Evolutionary conservation across 2,797 vertebrate species (phyloP), one percentile per base, ranked within the genome.

Genomic region (Phrynocephalus guinanensis): DNA sequence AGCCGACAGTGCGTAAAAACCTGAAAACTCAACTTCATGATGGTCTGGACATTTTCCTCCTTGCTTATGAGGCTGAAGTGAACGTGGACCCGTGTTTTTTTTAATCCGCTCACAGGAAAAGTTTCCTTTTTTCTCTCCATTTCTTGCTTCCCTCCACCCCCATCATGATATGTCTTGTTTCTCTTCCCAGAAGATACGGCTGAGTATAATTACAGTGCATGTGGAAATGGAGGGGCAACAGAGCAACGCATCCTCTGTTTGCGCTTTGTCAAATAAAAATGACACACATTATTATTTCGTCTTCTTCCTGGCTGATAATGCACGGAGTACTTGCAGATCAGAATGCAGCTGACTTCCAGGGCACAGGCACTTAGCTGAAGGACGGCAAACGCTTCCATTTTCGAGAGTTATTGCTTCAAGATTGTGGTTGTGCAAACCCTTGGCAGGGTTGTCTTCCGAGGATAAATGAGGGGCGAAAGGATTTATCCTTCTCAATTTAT

Each of bases 141-240:
- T 9, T n/a, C 83, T 73, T 24, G 56, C 73, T 48, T 81, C 52
- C 72, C 77, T 63, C 4, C 67, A 30, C 88, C 85, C 73, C 70
- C 89, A 50, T 82, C 60, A 88, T 89, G 90, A 66, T 91, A 63
- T 93, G 78, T 56, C 83, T 82, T 56, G 63, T 92, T 90, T 77
- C 87, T 82, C 82, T 91, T 86, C 90, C 93, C 91, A 88, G 92
- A 93, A 94, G 92, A 95, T 92, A 89, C 91, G 91, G 83, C 91
- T 94, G 95, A 91, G 94, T 91, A 84, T 92, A 94, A 95, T 95
- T 95, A 92, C 89, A 92, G 88, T 87, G 89, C 88, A 83, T 90
- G 89, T 88, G 90, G 90, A 92, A 90, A 92, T 87, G 90, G 93
- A 93, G 89, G 91, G 90, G 91, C 93, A 76, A 91, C 85, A 86